Conservation (phyloP, 2,888 invertebrate genomes). For the Romanomermis culicivorax region DNA sequence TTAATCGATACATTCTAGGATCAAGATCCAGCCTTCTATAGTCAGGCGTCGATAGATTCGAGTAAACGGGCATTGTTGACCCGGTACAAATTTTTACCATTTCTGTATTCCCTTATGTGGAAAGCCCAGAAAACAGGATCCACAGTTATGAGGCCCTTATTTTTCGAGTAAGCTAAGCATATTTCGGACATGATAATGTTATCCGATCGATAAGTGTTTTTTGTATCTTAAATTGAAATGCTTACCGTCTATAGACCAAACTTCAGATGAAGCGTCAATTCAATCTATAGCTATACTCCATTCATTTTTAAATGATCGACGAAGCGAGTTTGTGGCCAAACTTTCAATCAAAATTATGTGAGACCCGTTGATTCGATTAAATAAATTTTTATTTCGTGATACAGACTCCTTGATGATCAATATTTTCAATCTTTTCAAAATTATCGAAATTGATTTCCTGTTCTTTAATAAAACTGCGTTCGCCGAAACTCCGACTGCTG, state of each 20-base stretch:
- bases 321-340: too few relatives aligned
- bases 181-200: too few relatives aligned
- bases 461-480: too few relatives aligned
- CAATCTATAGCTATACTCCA: too few relatives aligned
- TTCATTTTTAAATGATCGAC: too few relatives aligned
- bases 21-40: conserved; percentile 1
- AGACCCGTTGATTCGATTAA: too few relatives aligned
- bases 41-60: neutral
- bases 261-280: neutral
- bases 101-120: conserved; percentile 38
- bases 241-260: neutral
- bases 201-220: too few relatives aligned
- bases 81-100: conserved; percentile 31
- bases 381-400: too few relatives aligned
- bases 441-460: too few relatives aligned
- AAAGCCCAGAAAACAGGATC: conserved; percentile 26
- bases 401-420: neutral
- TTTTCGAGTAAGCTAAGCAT: conserved; percentile 36
- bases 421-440: neutral
- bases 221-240: neutral
- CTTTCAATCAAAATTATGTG: too few relatives aligned
- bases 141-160: conserved; percentile 43
- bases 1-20: too few relatives aligned
- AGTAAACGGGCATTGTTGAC: neutral
- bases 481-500: too few relatives aligned